Evolutionary conservation across 2,888 invertebrate genomes (phyloP).

Genomic region (Pharmacophagus antenor): DNA sequence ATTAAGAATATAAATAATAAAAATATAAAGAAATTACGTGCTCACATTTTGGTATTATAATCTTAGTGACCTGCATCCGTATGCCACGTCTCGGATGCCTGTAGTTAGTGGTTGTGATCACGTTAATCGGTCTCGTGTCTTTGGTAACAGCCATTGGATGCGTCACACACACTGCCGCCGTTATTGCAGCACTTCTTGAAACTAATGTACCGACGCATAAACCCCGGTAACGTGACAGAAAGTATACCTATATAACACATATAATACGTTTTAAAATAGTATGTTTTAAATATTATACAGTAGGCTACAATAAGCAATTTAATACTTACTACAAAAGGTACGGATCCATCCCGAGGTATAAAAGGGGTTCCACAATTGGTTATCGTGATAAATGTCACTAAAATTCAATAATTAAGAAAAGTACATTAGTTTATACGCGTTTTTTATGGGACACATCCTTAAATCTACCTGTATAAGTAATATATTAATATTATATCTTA

Average conservation of each 20-base stretch:
- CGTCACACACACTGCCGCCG: slow-evolving; percentile 64
- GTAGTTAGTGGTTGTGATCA: slow-evolving; percentile 54
- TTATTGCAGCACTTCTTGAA: slow-evolving; percentile 56
- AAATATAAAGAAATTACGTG: slow-evolving; percentile 8
- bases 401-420: slow-evolving; percentile 1
- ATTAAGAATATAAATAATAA: neutral
- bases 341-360: slow-evolving; percentile 45
- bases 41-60: slow-evolving; percentile 63
- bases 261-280: neutral
- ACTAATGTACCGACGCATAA: slow-evolving; percentile 59
- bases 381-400: slow-evolving; percentile 30
- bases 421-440: neutral
- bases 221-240: slow-evolving; percentile 59
- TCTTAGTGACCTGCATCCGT: slow-evolving; percentile 60
- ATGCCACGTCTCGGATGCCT: slow-evolving; percentile 66
- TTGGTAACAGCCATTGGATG: slow-evolving; percentile 36
- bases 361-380: slow-evolving; percentile 53
- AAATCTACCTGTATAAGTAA: too few species aligned
- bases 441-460: neutral
- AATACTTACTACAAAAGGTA: slow-evolving; percentile 59
- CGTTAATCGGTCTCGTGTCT: slow-evolving; percentile 58
- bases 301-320: neutral
- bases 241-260: slow-evolving; percentile 53
- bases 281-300: neutral
- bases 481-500: too few species aligned